Evolutionary conservation across 2,797 vertebrate genomes (phyloP), one percentile per base, ranked within the genome.

Genomic region (Xiphophorus birchmanni): DNA sequence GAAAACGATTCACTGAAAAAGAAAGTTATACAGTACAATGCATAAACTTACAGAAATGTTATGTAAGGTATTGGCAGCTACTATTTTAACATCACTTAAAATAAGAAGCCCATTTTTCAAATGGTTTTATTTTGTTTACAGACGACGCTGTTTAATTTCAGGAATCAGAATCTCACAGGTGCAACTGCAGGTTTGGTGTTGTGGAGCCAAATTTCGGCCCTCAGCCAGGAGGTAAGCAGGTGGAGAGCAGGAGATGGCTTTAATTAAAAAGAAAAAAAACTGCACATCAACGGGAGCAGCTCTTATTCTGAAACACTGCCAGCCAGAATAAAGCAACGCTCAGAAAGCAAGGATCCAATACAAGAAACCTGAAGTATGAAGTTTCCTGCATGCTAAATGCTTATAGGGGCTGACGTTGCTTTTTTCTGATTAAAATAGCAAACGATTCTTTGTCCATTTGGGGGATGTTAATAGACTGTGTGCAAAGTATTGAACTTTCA

Each of bases 211-310:
- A 32, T 12, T 32, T 63, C 13, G 58, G 58, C 29, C 32, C 32
- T 63, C 58, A 63, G 29, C 58, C 63, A 37, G 63, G 60, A 37
- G 7, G 63, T 65, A 65, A 65, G 32, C 63, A 65, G 63, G 63
- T 65, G 63, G 32, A 65, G 17, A 65, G 63, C 63, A 65, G 21
- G 63, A 65, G 17, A 37, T 37, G 58, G 63, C 35, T 65, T 65
- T 37, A 21, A 65, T 65, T 21, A 65, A 35, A 65, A 65, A 37
- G 5, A 18, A 29, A 15, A 10, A 54, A 54, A 23, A 9, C 21
- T 35, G 32, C 63, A 65, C 35, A 65, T 21, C 35, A 37, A 65
- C 2, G 2, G 7, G 32, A 35, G 35, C 32, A 65, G 63, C 32
- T 63, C 58, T 63, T 15, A 32, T 63, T 63, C 29, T 63, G 58